These are phyloP conservation scores for Pimpla rufipes DNA, from an alignment of 2,888 invertebrate genomes.

Conservation along the genomic window DNA sequence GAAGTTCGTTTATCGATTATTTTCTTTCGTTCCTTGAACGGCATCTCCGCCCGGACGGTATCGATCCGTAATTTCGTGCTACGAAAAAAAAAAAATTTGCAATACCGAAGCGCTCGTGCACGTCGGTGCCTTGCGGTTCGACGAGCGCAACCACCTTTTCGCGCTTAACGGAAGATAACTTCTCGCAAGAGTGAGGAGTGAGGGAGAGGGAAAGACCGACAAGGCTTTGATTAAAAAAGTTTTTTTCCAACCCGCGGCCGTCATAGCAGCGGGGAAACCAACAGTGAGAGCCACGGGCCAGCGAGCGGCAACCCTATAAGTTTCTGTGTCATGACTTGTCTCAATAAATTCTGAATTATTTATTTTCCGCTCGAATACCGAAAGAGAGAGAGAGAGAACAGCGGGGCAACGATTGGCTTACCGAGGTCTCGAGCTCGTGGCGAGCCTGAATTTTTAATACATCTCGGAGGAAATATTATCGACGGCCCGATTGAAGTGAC, in stretches of 20 bases:
- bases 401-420: background rate
- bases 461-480: background rate
- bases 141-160: background rate
- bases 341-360: conserved; percentile 20
- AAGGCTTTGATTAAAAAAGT: conserved; percentile 64
- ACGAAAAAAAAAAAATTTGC: conserved; percentile 20
- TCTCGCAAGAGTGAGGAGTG: conserved; percentile 19
- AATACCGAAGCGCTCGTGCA: background rate
- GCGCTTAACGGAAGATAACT: conserved; percentile 21
- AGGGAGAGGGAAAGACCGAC: background rate
- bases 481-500: background rate
- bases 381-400: background rate
- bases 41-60: background rate
- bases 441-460: background rate
- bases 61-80: conserved; percentile 23
- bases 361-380: background rate
- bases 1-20: background rate
- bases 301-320: background rate
- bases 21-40: background rate
- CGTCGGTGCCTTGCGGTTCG: conserved; percentile 16
- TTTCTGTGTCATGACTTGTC: conserved; percentile 3
- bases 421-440: too few relatives aligned
- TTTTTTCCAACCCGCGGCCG: conserved; percentile 48
- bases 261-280: conserved; percentile 6
- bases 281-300: background rate